Evolutionary conservation across 2,113 vertebrate genomes (phyloP).

Genomic region (Gallinago undulata): DNA sequence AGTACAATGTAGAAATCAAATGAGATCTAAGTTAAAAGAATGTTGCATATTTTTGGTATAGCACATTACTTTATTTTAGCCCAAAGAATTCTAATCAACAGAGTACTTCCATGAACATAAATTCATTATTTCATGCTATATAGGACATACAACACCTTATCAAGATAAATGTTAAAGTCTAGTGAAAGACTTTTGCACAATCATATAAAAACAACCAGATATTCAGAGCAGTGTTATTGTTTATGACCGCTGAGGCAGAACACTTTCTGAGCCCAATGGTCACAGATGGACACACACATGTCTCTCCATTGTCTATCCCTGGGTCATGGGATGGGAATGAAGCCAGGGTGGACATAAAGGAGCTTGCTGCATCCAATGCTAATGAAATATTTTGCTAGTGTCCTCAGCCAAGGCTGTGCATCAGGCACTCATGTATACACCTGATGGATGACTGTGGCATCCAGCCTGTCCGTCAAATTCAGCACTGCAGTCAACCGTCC

Average conservation of each 20-base stretch:
- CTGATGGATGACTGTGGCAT: background rate
- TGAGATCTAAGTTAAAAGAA: background rate
- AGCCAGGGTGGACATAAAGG: background rate
- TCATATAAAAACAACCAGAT: background rate
- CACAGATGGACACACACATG: rapidly evolving
- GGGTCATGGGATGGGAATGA: background rate
- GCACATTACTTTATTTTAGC: background rate
- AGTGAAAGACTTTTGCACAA: background rate
- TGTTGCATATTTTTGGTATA: background rate
- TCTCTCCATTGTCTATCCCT: background rate
- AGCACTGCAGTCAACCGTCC: background rate
- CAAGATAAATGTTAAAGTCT: background rate
- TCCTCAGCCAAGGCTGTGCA: background rate
- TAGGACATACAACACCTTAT: background rate
- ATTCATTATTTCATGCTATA: background rate
- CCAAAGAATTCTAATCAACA: background rate
- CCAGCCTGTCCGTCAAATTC: background rate
- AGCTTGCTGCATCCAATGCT: background rate
- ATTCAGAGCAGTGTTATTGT: background rate
- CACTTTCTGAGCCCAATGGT: background rate
- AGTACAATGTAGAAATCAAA: background rate
- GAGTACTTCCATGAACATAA: background rate
- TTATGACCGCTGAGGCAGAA: background rate
- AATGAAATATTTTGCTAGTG: background rate
- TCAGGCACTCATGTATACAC: background rate